Conservation (phyloP, 2,113 vertebrate genomes). For the Helogale parvula region DNA sequence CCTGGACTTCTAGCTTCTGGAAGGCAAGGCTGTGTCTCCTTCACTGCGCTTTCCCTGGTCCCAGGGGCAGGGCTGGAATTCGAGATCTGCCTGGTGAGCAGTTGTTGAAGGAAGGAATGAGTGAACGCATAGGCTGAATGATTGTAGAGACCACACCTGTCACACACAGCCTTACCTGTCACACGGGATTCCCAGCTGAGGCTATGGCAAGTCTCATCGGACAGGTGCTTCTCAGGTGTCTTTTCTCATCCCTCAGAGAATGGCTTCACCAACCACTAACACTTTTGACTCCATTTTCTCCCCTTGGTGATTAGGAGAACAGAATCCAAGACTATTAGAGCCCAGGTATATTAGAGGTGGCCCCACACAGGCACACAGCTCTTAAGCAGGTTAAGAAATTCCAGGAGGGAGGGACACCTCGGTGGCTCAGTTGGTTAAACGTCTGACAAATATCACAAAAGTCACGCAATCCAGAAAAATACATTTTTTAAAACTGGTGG, state of each 20-base stretch:
- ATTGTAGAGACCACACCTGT: not conserved
- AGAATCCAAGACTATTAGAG: not conserved
- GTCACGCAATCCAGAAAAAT: conserved; percentile 24
- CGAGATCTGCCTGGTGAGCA: not conserved
- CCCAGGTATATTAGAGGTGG: not conserved
- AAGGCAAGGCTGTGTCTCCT: not conserved
- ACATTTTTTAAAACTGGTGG: not conserved
- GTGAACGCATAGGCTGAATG: not conserved
- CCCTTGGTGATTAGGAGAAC: not conserved
- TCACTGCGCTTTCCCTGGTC: not conserved
- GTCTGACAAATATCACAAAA: not conserved
- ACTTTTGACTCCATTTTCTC: not conserved
- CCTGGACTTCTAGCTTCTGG: not conserved
- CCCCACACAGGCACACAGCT: not conserved
- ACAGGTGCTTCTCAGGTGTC: not conserved
- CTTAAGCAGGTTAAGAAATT: not conserved
- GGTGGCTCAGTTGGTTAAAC: too few species aligned
- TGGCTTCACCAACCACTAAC: not conserved
- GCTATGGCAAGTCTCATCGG: not conserved
- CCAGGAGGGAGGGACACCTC: not conserved
- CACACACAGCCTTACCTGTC: not conserved
- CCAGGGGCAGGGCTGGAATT: rapidly evolving
- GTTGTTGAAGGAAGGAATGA: not conserved
- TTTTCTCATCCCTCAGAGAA: not conserved
- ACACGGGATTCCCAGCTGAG: not conserved